Base-by-base conservation (phyloP, 2,113 vertebrate genomes). In the Toxostoma redivivum region DNA sequence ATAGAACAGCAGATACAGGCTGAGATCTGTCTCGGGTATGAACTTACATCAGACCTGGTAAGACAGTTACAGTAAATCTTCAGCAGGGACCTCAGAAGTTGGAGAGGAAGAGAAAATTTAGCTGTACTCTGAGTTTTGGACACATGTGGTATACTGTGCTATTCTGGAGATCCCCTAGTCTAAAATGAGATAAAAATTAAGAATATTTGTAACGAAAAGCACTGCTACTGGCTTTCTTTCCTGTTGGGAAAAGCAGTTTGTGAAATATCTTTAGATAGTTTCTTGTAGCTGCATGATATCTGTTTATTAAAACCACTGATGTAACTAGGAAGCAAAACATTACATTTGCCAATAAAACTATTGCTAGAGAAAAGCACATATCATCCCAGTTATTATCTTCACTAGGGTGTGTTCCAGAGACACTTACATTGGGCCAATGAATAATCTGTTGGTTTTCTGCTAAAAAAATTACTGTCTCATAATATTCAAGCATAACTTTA, bases 311-410 rank as follows among this genome's bases (percentile, higher is more conserved):
- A 96, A 88, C 83, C 81, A 89, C 15, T 93, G 86, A 85, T 95
- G 14, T 97, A 96, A 97, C 92, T 92, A 88, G 57, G 67, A 96
- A 93, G 71, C 92, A 94, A 97, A 97, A 96, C 81, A 93, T 94
- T 96, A 92, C 86, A 91, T 96, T 96, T 92, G 84, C 96, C 86
- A 95, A 77, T 96, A 96, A 97, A 98, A 97, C 96, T 92, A 96
- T 72, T 87, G 50, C 90, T 94, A 86, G 71, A 97, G 94, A 97
- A 95, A 96, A 96, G 93, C 92, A 96, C 81, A 78, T 53, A 90
- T 94, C 95, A 94, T 92, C 88, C 89, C 91, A 97, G 94, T 93
- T 97, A 95, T 37, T 94, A 94, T 92, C 71, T 94, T 86, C 80
- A 86, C 80, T 95, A 95, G 86, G 38, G 76, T 92, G 76, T 69